Conservation (phyloP, 2,797 vertebrate genomes). For the Poecilia picta region DNA sequence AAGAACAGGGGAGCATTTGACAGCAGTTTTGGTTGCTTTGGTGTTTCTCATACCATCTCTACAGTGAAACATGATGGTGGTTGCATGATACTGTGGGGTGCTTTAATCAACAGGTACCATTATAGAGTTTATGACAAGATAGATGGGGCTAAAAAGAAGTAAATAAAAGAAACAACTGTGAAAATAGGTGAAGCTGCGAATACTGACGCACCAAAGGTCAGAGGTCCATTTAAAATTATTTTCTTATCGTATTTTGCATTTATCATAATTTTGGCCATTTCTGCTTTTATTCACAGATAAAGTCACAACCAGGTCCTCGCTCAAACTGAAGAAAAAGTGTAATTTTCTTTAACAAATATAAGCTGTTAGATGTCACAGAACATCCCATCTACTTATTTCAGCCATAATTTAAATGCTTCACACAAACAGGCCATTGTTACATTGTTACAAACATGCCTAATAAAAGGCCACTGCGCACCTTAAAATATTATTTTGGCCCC, state of each 20-base stretch:
- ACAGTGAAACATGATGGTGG: background rate
- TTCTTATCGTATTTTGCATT: background rate
- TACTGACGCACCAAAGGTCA: background rate
- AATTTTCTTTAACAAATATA: background rate
- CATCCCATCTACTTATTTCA: background rate
- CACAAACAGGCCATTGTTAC: background rate
- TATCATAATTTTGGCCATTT: background rate
- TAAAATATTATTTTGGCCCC: conserved; percentile 4
- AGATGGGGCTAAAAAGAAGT: background rate
- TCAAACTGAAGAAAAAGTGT: background rate
- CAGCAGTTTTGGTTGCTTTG: background rate
- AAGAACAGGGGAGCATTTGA: background rate
- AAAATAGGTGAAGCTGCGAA: background rate
- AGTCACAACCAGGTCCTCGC: background rate
- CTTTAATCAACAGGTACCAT: background rate
- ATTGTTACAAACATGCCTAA: background rate
- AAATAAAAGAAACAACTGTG: background rate
- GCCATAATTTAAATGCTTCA: background rate
- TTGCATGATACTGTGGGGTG: background rate
- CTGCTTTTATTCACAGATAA: background rate
- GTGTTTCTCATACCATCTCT: background rate
- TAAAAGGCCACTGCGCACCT: background rate
- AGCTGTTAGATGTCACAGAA: background rate
- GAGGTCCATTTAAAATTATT: background rate
- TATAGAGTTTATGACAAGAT: background rate